These are phyloP conservation scores for Crenichthys baileyi DNA, from an alignment of 2,797 vertebrate species.

Conservation along the genomic window DNA sequence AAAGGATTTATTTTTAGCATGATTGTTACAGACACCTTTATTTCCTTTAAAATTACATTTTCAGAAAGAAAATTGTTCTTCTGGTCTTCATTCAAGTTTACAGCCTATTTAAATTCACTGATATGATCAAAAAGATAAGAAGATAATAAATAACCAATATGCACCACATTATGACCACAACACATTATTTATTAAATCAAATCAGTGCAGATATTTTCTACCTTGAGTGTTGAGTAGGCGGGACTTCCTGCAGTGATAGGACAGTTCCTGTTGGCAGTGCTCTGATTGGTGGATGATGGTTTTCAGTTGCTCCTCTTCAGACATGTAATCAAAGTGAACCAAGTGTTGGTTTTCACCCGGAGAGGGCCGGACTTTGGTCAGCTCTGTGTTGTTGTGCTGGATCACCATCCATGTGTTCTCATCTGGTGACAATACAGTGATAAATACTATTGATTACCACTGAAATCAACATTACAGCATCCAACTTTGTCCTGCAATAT, in stretches of 20 bases:
- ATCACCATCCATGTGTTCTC: slow-evolving; percentile 89
- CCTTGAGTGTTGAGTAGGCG: slow-evolving; percentile 88
- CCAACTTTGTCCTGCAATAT: neutral
- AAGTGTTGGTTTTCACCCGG: slow-evolving; percentile 77
- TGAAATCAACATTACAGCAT: neutral
- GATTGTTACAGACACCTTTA: neutral
- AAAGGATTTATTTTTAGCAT: neutral
- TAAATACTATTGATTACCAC: neutral
- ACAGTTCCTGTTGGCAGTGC: slow-evolving; percentile 89
- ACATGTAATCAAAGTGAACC: slow-evolving; percentile 87
- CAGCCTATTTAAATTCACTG: too few relatives aligned
- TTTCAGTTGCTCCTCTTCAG: slow-evolving; percentile 85
- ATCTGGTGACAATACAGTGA: slow-evolving; percentile 52
- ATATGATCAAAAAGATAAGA: neutral
- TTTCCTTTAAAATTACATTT: neutral
- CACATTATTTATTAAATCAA: neutral
- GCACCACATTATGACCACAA: neutral
- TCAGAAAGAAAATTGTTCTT: neutral
- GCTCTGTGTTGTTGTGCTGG: slow-evolving; percentile 90
- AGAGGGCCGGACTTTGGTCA: slow-evolving; percentile 84
- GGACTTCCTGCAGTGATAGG: slow-evolving; percentile 94
- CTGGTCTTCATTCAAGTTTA: too few relatives aligned
- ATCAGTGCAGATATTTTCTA: slow-evolving; percentile 61
- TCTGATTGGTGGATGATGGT: slow-evolving; percentile 86
- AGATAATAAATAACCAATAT: neutral